Evolutionary conservation across 2,113 vertebrate genomes (phyloP).

Genomic region (Chascanopsetta lugubris): DNA sequence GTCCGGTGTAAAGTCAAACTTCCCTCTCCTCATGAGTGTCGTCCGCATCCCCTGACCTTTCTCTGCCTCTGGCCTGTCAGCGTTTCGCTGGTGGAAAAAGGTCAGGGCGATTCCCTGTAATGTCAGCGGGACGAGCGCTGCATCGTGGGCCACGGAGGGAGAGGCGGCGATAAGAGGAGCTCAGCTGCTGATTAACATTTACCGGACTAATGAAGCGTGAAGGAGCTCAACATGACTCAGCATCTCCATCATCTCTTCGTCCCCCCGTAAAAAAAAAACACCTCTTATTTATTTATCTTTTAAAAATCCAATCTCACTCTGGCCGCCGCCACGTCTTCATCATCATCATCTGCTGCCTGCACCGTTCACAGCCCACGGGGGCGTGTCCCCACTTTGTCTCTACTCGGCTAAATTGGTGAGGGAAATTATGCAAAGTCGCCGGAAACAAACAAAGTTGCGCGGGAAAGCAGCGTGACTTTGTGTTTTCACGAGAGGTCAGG

Average conservation of each 20-base stretch:
- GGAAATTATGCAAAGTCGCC: not conserved
- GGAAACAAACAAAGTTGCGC: conserved; percentile 13
- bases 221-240: conserved; percentile 22
- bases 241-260: not conserved
- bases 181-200: conserved; percentile 44
- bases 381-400: not conserved
- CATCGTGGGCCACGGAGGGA: conserved; percentile 3
- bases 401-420: not conserved
- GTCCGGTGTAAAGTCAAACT: not conserved
- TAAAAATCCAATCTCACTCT: not conserved
- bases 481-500: conserved; percentile 13
- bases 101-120: conserved; percentile 24
- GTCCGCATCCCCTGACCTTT: not conserved
- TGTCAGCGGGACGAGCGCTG: conserved; percentile 9
- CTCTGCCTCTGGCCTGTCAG: not conserved
- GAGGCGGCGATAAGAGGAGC: conserved; percentile 41
- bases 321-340: too few species aligned
- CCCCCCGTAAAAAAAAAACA: conserved; percentile 28
- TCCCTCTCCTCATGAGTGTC: not conserved
- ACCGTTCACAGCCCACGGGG: not conserved
- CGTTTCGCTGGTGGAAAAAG: conserved; percentile 10
- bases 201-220: conserved; percentile 63
- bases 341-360: conserved; percentile 6
- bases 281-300: not conserved
- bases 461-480: conserved; percentile 34